A percentile compares a stretch with the other conserved stretches of the same genome.
Conservation (phyloP, 1,140 invertebrate species). For the Tetraneura akinire region DNA sequence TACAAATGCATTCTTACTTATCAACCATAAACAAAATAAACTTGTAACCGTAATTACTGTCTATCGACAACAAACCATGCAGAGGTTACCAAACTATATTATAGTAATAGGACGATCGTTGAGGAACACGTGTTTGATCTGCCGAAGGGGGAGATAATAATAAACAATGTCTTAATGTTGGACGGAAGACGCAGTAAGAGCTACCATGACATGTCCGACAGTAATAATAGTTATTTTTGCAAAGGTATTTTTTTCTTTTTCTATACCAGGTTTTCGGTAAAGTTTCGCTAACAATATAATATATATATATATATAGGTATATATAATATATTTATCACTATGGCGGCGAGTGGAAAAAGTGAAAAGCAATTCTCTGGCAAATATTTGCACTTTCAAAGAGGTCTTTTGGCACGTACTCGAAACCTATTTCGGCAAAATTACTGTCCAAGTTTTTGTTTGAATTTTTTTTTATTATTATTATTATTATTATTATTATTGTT, state of each 20-base stretch:
- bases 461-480: conserved; percentile 1
- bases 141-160: neutral
- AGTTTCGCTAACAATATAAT: neutral
- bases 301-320: no score
- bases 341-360: neutral
- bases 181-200: no score
- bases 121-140: conserved; percentile 1
- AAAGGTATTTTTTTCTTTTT: conserved; percentile 6
- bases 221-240: conserved; percentile 25
- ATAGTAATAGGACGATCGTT: no score
- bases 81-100: no score
- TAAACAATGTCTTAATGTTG: no score
- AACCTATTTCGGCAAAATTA: conserved; percentile 26
- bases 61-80: no score
- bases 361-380: conserved; percentile 33
- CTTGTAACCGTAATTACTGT: no score
- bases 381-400: conserved; percentile 38
- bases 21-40: no score
- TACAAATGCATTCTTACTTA: no score
- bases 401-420: conserved; percentile 37
- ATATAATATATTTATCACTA: neutral
- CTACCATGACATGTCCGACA: neutral
- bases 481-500: no score
- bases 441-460: conserved; percentile 34
- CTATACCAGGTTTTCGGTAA: neutral